A percentile compares a stretch with the other conserved stretches of the same genome.
phyloP scores from a whole-genome alignment of 2,797 vertebrate species.

The Moxostoma hubbsi region DNA sequence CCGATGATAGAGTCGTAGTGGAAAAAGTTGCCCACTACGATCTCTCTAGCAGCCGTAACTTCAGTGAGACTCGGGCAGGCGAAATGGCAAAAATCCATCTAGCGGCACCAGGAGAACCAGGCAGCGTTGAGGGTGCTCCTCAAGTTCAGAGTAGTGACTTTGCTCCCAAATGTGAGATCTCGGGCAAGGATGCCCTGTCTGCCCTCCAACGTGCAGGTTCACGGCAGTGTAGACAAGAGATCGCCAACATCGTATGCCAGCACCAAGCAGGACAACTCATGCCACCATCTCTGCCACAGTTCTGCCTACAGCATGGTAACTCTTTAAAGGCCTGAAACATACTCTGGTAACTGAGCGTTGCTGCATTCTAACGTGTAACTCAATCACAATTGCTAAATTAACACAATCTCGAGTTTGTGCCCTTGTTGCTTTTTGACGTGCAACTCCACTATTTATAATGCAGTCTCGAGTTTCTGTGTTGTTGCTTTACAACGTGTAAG shows the following conservation, averaged over 20 bases:
- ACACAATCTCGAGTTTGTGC: no score
- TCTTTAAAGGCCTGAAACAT: neutral
- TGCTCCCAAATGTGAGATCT: constrained; percentile 91
- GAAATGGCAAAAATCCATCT: constrained; percentile 66
- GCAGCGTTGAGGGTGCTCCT: constrained; percentile 92
- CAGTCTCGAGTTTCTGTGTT: no score
- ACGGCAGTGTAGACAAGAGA: constrained; percentile 93
- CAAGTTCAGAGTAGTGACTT: constrained; percentile 86
- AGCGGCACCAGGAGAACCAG: constrained; percentile 85
- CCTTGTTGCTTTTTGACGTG: no score
- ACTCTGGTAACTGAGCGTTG: no score
- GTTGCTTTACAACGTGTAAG: no score
- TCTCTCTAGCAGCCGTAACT: constrained; percentile 86
- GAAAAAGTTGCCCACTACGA: constrained; percentile 69
- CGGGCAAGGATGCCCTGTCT: constrained; percentile 91
- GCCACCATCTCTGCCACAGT: constrained; percentile 88
- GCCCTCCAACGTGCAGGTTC: constrained; percentile 89
- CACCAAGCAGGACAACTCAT: constrained; percentile 92
- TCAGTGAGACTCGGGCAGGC: constrained; percentile 73
- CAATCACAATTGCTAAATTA: no score
- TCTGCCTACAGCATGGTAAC: constrained; percentile 91
- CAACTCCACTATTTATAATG: no score
- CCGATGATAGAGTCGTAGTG: constrained; percentile 57
- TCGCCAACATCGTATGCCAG: constrained; percentile 92
- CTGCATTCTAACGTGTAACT: no score